These are phyloP conservation scores for Lacerta bilineata DNA, from an alignment of 2,797 vertebrate genomes.

Conservation along the genomic window DNA sequence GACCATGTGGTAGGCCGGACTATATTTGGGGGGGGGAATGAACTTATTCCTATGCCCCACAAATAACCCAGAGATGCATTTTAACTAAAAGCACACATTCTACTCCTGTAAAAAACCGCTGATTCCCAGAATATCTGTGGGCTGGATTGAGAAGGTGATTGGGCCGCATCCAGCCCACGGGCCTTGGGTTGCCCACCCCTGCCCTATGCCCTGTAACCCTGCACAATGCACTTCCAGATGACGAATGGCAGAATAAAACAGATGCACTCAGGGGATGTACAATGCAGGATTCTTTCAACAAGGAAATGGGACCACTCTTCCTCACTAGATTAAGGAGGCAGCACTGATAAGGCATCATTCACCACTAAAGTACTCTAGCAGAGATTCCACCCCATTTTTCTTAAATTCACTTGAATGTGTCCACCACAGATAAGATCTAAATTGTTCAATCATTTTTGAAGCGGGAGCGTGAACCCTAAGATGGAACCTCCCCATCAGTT, in stretches of 20 bases:
- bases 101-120: too few relatives aligned
- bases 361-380: background rate
- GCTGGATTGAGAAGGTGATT: too few relatives aligned
- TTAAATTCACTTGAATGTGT: background rate
- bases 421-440: background rate
- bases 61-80: too few relatives aligned
- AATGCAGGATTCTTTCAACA: background rate
- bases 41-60: too few relatives aligned
- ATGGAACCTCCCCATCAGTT: background rate
- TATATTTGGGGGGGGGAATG: too few relatives aligned
- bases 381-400: background rate
- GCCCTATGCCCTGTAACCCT: background rate
- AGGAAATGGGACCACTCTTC: accelerated
- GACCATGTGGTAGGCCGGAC: too few relatives aligned
- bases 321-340: background rate
- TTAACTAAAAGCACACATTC: too few relatives aligned
- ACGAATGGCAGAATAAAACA: background rate
- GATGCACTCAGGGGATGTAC: background rate
- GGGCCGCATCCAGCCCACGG: too few relatives aligned
- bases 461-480: background rate
- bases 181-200: too few relatives aligned
- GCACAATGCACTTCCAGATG: background rate
- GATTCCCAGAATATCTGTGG: too few relatives aligned
- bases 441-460: background rate
- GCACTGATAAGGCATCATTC: background rate